Evolutionary conservation across 2,113 vertebrate genomes (phyloP), one percentile per base, ranked within the genome.

Genomic region (Brachionichthys hirsutus): DNA sequence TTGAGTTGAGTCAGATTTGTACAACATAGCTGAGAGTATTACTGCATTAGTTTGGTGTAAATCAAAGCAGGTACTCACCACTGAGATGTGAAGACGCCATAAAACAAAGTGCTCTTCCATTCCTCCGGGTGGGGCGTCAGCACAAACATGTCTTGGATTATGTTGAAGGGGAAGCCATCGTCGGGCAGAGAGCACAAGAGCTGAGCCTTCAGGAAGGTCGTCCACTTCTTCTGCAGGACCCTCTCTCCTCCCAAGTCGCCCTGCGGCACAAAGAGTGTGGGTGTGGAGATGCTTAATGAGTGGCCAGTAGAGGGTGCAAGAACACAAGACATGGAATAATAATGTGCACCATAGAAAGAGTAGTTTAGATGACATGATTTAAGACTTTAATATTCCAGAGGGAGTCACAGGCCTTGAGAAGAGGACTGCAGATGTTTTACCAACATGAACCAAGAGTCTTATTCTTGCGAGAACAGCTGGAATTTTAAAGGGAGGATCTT

Each of bases 201-300:
- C 75, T 97, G 95, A 0, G 96, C 95, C 84, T 98, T 98, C 50
- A 98, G 90, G 85, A 99, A 99, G 1, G 95, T 97, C 0, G 97
- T 98, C 95, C 95, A 98, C 18, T 95, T 95, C 85, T 95, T 94
- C 92, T 99, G 97, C 68, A 99, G 86, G 12, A 99, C 95, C 0
- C 96, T 92, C 85, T 97, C 96, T 0, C 97, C 97, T 0, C 97
- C 97, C 61, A 93, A 75, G 53, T 98, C 97, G 0, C 94, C 95
- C 96, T 99, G 91, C 6, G 71, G 58, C 51, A 78, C 12, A 78
- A 7, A 16, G 2, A 22, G 24, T 10, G 44, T 0, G 16, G 41
- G 17, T 53, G n/a, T 15, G 20, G 12, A 61, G 34, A 43, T 13
- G 15, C 61, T 61, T 9, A 12, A 38, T 14, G 2, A 30, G 15